These are phyloP conservation scores for Chunga burmeisteri DNA, from an alignment of 2,113 vertebrate genomes.

Conservation along the genomic window DNA sequence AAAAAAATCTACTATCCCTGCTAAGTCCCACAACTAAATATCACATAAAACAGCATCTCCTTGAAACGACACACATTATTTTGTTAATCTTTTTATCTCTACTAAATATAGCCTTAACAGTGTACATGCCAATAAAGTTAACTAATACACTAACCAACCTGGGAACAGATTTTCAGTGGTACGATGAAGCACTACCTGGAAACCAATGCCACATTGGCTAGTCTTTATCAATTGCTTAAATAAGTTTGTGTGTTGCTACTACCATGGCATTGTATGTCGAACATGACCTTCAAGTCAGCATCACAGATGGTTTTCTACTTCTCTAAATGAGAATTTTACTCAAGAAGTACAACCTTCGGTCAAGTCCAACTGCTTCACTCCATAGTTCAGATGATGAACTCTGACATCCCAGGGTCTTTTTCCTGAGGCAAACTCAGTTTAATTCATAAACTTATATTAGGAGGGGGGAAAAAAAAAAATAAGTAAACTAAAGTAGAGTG, in stretches of 20 bases:
- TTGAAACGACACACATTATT: accelerated
- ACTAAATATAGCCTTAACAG: background rate
- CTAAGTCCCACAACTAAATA: background rate
- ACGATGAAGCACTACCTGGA: background rate
- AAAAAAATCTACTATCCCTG: background rate
- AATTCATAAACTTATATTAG: slow-evolving; percentile 45
- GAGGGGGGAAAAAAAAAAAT: no score
- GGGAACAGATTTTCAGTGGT: background rate
- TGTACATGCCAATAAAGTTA: background rate
- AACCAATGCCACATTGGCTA: background rate
- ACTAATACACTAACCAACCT: no score
- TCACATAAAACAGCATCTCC: background rate
- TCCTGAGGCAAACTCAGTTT: background rate
- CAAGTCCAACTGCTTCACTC: background rate
- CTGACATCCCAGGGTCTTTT: background rate
- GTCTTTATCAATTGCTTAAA: background rate
- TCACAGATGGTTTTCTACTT: background rate
- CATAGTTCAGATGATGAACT: background rate
- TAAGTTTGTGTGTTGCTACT: background rate
- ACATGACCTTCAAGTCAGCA: background rate
- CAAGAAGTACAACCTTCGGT: background rate
- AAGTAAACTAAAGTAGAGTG: background rate
- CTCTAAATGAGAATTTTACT: background rate
- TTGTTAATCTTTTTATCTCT: background rate
- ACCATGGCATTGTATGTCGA: no score